phyloP scores from a whole-genome alignment of 1,140 invertebrate genomes.

The Plectrocnemia conspersa region DNA sequence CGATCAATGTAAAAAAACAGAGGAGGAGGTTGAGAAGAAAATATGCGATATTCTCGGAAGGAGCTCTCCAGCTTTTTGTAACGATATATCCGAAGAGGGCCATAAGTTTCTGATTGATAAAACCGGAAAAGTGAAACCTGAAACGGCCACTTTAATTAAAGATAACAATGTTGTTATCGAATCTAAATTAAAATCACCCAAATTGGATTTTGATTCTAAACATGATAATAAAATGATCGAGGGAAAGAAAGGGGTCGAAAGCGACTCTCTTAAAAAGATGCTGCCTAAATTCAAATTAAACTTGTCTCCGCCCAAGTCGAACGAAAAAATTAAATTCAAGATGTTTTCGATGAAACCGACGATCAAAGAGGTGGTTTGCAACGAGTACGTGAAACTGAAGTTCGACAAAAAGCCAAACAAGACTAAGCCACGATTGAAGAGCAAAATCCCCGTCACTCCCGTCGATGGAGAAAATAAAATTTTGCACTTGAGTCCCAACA shows the following conservation, averaged over 20 bases:
- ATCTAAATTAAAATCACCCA: too few species aligned
- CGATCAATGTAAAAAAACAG: not conserved
- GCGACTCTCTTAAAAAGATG: constrained; percentile 41
- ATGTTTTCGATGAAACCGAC: constrained; percentile 40
- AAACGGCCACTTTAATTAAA: constrained; percentile 31
- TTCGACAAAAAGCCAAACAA: constrained; percentile 42
- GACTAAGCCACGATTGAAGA: constrained; percentile 50
- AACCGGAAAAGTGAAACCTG: constrained; percentile 29
- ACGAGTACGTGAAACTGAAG: constrained; percentile 49
- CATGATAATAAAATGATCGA: too few species aligned
- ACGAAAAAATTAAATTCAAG: constrained; percentile 43
- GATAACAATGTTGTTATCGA: too few species aligned
- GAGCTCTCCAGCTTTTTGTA: constrained; percentile 21
- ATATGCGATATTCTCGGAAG: not conserved
- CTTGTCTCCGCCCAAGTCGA: constrained; percentile 45
- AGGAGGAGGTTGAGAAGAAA: not conserved
- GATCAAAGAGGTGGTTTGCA: constrained; percentile 38
- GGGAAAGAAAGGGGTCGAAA: too few species aligned
- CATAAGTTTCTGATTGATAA: constrained; percentile 33
- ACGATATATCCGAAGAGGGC: constrained; percentile 24
- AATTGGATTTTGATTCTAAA: too few species aligned
- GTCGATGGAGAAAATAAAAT: constrained; percentile 48
- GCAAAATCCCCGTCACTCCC: constrained; percentile 50
- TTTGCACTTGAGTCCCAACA: constrained; percentile 49
- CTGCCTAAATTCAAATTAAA: constrained; percentile 45